Conservation (phyloP, 2,113 vertebrate species). For the Conger conger region DNA sequence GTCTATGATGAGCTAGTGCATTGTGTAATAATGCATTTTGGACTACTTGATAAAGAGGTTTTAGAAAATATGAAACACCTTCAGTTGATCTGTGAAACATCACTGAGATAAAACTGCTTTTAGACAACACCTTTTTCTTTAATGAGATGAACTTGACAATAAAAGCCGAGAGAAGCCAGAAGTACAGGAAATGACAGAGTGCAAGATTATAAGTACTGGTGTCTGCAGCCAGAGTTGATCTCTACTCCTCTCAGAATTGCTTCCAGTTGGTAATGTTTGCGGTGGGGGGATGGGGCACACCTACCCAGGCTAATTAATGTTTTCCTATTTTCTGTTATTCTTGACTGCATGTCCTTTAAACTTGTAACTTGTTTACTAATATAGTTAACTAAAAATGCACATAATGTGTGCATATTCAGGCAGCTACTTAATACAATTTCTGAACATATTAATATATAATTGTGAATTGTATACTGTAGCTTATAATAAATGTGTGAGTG, state of each 20-base stretch:
- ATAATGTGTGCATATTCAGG: neutral
- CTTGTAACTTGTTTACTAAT: neutral
- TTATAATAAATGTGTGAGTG: neutral
- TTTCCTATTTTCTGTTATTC: neutral
- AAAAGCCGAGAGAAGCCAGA: conserved; percentile 41
- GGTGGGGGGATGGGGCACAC: neutral
- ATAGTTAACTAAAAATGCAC: neutral
- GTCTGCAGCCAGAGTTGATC: conserved; percentile 59
- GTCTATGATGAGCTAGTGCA: neutral
- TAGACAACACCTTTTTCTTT: conserved; percentile 1
- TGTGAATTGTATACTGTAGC: neutral
- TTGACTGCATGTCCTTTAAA: neutral
- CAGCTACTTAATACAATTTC: neutral
- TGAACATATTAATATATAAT: neutral
- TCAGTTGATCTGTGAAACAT: neutral
- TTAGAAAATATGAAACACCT: neutral
- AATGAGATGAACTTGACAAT: conserved; percentile 24
- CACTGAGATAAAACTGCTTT: neutral
- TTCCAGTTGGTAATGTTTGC: conserved; percentile 42
- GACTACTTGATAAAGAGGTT: neutral
- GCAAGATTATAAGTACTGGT: conserved; percentile 52
- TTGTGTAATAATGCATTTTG: neutral
- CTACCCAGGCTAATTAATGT: neutral
- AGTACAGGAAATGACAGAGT: conserved; percentile 51
- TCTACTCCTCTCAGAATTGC: conserved; percentile 49